Conservation (phyloP, 2,888 invertebrate species). For the Stomorhina lunata region DNA sequence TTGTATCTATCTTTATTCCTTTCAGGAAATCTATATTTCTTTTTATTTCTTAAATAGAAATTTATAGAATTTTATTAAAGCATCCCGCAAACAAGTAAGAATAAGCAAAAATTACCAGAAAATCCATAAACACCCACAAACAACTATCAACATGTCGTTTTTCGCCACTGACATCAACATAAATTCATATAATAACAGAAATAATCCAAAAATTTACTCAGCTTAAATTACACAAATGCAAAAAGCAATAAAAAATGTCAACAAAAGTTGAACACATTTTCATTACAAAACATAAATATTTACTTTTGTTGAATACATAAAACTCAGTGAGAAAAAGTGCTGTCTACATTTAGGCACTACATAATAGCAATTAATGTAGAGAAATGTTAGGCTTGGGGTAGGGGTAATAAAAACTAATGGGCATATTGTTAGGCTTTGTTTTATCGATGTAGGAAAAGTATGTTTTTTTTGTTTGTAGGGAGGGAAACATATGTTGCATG, state of each 20-base stretch:
- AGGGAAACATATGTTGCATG: background rate
- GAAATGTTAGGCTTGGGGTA: background rate
- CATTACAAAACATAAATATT: background rate
- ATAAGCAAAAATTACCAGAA: too few species aligned
- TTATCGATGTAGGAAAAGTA: background rate
- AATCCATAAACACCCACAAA: too few species aligned
- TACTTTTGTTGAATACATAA: too few species aligned
- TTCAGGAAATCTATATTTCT: too few species aligned
- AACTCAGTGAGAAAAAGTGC: too few species aligned
- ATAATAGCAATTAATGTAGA: background rate
- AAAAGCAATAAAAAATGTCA: background rate
- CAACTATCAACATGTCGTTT: too few species aligned
- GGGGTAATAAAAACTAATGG: background rate
- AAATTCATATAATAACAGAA: background rate
- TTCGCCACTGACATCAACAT: background rate
- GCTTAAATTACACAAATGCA: background rate
- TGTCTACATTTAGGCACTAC: slow-evolving; percentile 23
- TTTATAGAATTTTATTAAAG: too few species aligned
- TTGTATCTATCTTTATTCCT: too few species aligned
- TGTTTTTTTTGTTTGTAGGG: too few species aligned
- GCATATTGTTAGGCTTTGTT: background rate
- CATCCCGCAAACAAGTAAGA: too few species aligned
- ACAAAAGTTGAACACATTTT: background rate
- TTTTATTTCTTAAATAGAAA: too few species aligned
- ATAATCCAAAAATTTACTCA: background rate